phyloP scores from a whole-genome alignment of 2,797 vertebrate species.

The Amphiprion clarkii region DNA sequence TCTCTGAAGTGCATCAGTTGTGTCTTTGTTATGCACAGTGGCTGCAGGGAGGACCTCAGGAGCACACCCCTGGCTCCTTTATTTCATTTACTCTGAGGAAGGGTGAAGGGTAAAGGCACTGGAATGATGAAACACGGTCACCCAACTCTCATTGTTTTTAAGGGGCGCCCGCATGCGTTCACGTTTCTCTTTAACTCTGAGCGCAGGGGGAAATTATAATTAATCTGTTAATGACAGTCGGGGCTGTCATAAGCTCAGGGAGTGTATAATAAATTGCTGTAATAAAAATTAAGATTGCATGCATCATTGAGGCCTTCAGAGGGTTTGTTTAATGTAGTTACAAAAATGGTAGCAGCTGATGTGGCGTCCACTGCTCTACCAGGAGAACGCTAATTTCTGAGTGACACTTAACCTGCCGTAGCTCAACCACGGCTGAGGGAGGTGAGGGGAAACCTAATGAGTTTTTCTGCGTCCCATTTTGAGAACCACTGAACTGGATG shows the following conservation, averaged over 20 bases:
- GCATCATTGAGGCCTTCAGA: slow-evolving; percentile 90
- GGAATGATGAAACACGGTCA: slow-evolving; percentile 71
- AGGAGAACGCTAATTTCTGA: slow-evolving; percentile 86
- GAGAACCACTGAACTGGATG: slow-evolving; percentile 93
- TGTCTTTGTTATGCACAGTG: slow-evolving; percentile 67
- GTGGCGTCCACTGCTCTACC: slow-evolving; percentile 84
- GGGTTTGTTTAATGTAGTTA: slow-evolving; percentile 92
- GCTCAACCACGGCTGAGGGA: slow-evolving; percentile 82
- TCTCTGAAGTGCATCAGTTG: slow-evolving; percentile 67
- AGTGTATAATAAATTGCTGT: slow-evolving; percentile 91
- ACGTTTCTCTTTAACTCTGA: slow-evolving; percentile 83
- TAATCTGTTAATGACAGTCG: slow-evolving; percentile 93
- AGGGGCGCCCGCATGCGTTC: slow-evolving; percentile 71
- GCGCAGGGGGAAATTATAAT: slow-evolving; percentile 89
- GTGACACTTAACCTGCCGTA: slow-evolving; percentile 86
- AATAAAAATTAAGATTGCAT: slow-evolving; percentile 93
- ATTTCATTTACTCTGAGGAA: slow-evolving; percentile 71
- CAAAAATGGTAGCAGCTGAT: slow-evolving; percentile 89
- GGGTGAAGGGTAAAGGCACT: slow-evolving; percentile 78
- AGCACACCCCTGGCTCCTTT: slow-evolving; percentile 55
- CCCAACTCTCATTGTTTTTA: slow-evolving; percentile 78
- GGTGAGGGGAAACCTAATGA: slow-evolving; percentile 76
- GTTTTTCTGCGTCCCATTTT: slow-evolving; percentile 79
- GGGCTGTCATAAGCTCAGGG: slow-evolving; percentile 89
- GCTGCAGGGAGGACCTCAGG: slow-evolving; percentile 68